Base-by-base conservation (phyloP, 2,797 vertebrate species). In the Mallotus villosus region DNA sequence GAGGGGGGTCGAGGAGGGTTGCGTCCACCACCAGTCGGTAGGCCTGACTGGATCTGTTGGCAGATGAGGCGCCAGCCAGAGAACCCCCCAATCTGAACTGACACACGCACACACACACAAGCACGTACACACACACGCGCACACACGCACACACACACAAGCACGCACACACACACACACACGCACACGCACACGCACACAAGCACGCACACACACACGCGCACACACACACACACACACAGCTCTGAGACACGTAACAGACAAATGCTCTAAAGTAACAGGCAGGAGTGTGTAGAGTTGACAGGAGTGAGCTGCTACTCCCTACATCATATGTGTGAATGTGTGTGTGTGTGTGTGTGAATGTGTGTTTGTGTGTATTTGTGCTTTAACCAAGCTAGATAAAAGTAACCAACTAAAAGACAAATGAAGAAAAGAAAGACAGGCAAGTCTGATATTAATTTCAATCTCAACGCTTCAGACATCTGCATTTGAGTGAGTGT, bases 1-100 rank as follows among this genome's bases (percentile, higher is more conserved):
- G 29, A 19, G 62, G 29, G 29, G 29, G 62, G 16, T 17, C 37
- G 14, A 19, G 41, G 24, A 17, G 11, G 17, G 34, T 57, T 57
- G 34, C 53, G 61, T 21, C 46, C 53, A 6, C 19, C 4, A 68
- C 67, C 27, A 63, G 66, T 57, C 63, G 46, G 19, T n/a, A 51
- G n/a, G 59, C 59, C 66, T 41, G 32, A 70, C 53, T 65, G n/a
- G 63, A 74, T 61, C 66, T 80, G 58, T 75, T 70, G 70, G 73
- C 81, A 75, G 73, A 71, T 41, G 34, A 71, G 25, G 72, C 29
- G 70, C 68, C 59, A 69, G 64, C 37, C 22, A 55, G 64, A 68
- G 27, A 12, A 57, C 34, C 5, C 41, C 25, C n/a, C 16, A 22
- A 37, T 32, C 24, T 32, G 70, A 29, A 1, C 60, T 58, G 17